phyloP scores from a whole-genome alignment of 2,888 invertebrate genomes.

The Limenitis camilla region DNA sequence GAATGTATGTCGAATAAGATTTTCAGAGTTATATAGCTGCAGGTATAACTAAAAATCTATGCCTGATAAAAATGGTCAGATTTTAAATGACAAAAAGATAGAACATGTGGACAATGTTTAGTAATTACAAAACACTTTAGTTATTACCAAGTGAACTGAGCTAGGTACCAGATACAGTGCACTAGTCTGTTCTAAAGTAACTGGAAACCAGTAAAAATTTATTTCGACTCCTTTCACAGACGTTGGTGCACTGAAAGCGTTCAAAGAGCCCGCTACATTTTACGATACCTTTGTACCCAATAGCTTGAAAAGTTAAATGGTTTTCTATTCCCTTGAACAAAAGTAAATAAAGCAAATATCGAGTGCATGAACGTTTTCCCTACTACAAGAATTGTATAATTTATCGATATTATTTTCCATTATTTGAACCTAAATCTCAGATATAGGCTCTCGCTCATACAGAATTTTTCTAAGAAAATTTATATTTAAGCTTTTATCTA shows the following conservation, averaged over 20 bases:
- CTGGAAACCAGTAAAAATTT: constrained; percentile 15
- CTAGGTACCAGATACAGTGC: constrained; percentile 13
- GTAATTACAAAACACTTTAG: constrained; percentile 14
- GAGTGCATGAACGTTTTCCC: neutral
- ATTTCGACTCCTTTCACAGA: constrained; percentile 17
- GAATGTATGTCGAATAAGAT: no score
- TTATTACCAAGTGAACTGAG: constrained; percentile 3
- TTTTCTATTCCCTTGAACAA: constrained; percentile 5
- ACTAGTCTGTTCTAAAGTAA: constrained; percentile 7
- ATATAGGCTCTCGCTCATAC: constrained; percentile 1
- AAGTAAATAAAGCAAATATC: constrained; percentile 2
- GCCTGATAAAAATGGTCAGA: neutral
- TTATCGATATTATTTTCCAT: constrained; percentile 8
- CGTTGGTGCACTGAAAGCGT: constrained; percentile 16
- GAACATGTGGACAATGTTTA: constrained; percentile 2
- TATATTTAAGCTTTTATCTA: neutral
- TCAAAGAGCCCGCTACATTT: constrained; percentile 15
- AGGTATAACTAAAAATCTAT: no score
- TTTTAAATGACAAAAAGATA: constrained; percentile 6
- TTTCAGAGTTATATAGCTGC: no score
- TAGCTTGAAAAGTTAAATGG: constrained; percentile 23
- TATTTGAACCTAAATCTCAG: constrained; percentile 9
- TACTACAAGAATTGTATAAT: constrained; percentile 9
- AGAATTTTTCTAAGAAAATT: neutral
- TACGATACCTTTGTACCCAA: constrained; percentile 18